phyloP scores from a whole-genome alignment of 1,140 invertebrate species.

The Aphelinus certus region DNA sequence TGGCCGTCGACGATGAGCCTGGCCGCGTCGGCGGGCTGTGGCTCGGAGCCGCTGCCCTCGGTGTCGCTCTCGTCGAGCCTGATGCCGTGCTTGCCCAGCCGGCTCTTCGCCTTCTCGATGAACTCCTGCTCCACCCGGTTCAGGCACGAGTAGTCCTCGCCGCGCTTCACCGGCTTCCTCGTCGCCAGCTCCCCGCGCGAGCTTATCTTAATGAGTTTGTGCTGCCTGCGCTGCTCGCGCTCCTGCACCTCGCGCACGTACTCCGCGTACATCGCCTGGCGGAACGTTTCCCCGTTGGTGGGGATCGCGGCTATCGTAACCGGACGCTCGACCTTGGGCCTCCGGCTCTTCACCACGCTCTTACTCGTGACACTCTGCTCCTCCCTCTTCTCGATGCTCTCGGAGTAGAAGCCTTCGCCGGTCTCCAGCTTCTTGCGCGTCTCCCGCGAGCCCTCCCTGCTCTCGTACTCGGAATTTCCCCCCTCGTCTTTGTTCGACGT shows the following conservation, averaged over 20 bases:
- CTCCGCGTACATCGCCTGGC: conserved; percentile 83
- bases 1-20: conserved; percentile 72
- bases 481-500: neutral
- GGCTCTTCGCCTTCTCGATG: conserved; percentile 73
- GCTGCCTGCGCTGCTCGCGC: conserved; percentile 78
- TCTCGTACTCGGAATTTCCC: neutral
- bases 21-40: conserved; percentile 48
- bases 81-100: conserved; percentile 70
- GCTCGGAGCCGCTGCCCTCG: conserved; percentile 54
- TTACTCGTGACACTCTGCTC: conserved; percentile 36
- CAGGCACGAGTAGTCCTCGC: conserved; percentile 53
- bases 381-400: conserved; percentile 41
- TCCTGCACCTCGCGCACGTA: conserved; percentile 82
- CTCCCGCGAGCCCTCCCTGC: conserved; percentile 43
- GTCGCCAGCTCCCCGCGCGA: conserved; percentile 52
- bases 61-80: conserved; percentile 66
- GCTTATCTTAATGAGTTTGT: conserved; percentile 80
- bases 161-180: neutral
- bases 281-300: conserved; percentile 72
- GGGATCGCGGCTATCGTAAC: conserved; percentile 59
- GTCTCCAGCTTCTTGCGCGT: conserved; percentile 22
- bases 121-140: conserved; percentile 77
- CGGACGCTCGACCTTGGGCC: conserved; percentile 40
- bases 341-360: neutral
- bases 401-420: conserved; percentile 34